Base-by-base conservation (phyloP, 2,113 vertebrate genomes). In the Vimba vimba region DNA sequence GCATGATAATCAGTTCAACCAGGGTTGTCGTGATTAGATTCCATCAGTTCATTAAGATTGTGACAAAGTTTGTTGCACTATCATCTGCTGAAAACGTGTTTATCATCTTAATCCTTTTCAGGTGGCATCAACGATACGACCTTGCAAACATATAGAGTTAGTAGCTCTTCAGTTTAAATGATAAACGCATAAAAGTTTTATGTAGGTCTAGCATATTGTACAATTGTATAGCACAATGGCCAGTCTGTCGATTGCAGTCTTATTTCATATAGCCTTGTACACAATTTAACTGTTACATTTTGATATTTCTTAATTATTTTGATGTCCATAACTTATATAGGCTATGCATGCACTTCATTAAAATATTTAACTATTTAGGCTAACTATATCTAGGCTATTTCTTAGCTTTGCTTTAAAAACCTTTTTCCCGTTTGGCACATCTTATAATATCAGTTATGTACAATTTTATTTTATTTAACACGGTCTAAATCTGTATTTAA, bases 21-120 rank as follows among this genome's bases (percentile, higher is more conserved):
- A 47, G 11, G 19, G 27, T 11, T n/a, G 30, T 39, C 0, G 68
- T 83, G 82, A 83, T 83, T 43, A 43, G 82, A 83, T 83, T 43
- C 27, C 82, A 39, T 83, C 82, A 83, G 6, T n/a, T 74, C 30
- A 83, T 39, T 12, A 36, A 36, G 6, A 68, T 69, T 68, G 68
- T 68, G 25, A 68, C 4, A 50, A 81, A 12, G 43, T 81, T 68
- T 68, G 25, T 8, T 23, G 60, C 0, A 50, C 47, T 25, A 77
- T 43, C 52, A 60, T 21, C 75, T 43, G 27, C 33, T 79, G 30
- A 79, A 9, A 60, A 59, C 10, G 19, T 60, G 52, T 60, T 23
- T n/a, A 60, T 15, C 0, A 15, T 43, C 33, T 43, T 43, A 52
- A 52, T 52, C 50, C 13, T 17, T 17, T 52, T 52, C 50, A 52